A percentile compares a stretch with the other conserved stretches of the same genome.
These are phyloP conservation scores for Aspidiotus rigidus DNA, from an alignment of 2,888 invertebrate species.

Conservation along the genomic window DNA sequence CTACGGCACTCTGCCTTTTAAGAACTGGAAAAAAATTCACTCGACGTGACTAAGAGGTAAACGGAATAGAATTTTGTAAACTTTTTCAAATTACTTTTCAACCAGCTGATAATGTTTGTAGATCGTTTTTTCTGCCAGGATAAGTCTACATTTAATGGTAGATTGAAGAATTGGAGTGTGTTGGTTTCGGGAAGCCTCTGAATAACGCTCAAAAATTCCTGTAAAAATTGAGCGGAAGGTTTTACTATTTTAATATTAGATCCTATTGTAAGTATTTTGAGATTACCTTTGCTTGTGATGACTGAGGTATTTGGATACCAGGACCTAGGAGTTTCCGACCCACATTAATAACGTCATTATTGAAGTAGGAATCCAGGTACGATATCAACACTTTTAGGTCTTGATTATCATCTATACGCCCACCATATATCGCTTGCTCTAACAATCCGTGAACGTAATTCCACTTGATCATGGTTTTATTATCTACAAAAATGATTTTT, in stretches of 20 bases:
- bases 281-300: conserved; percentile 47
- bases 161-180: conserved; percentile 64
- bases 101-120: conserved; percentile 52
- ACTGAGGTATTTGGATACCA: conserved; percentile 48
- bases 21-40: conserved; percentile 8
- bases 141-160: conserved; percentile 77
- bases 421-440: conserved; percentile 74
- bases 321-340: conserved; percentile 52
- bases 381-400: conserved; percentile 60
- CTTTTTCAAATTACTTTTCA: conserved; percentile 47
- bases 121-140: conserved; percentile 69
- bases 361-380: conserved; percentile 56
- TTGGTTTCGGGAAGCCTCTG: conserved; percentile 62
- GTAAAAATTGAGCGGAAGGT: background rate
- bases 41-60: background rate
- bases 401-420: conserved; percentile 67
- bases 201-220: conserved; percentile 60
- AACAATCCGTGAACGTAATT: conserved; percentile 65
- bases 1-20: conserved; percentile 9
- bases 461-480: conserved; percentile 51
- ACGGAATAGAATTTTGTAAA: too few species aligned
- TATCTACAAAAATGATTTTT: conserved; percentile 31
- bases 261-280: background rate
- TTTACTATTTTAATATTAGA: background rate
- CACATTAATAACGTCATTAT: conserved; percentile 51